Evolutionary conservation across 2,113 vertebrate genomes (phyloP).

Genomic region (Peromyscus polionotus): DNA sequence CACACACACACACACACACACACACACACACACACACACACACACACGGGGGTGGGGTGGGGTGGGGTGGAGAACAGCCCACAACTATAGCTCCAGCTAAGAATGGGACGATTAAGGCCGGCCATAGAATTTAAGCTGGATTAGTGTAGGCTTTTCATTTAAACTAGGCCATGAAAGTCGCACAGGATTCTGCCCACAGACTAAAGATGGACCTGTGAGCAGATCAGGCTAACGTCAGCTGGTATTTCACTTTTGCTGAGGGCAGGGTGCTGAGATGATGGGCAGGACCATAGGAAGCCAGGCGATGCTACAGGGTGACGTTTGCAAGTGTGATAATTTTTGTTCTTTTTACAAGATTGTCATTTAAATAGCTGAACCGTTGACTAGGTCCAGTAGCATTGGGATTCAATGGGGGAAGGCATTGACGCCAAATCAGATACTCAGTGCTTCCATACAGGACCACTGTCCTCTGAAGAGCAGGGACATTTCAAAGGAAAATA

Average conservation of each 20-base stretch:
- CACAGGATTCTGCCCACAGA: not conserved
- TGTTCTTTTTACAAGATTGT: not conserved
- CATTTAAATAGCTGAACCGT: not conserved
- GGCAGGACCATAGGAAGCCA: not conserved
- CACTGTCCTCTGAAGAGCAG: not conserved
- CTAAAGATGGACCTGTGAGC: not conserved
- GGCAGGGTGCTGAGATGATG: not conserved
- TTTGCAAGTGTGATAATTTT: not conserved
- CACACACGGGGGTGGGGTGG: not conserved
- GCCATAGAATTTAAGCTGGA: not conserved
- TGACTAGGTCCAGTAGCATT: not conserved
- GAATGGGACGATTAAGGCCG: not conserved
- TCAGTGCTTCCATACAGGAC: fast-evolving
- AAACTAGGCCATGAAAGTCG: not conserved
- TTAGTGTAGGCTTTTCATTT: not conserved
- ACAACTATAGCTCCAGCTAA: not conserved
- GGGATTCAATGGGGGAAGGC: not conserved
- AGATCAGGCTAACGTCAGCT: not conserved
- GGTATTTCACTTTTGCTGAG: not conserved
- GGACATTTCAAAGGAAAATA: conserved; percentile 68
- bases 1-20: not conserved
- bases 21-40: not conserved
- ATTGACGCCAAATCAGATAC: not conserved
- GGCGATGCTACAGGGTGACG: not conserved
- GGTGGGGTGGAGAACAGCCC: not conserved